These are phyloP conservation scores for Scaptomyza pallida DNA, from an alignment of 1,140 invertebrate genomes.

Conservation along the genomic window DNA sequence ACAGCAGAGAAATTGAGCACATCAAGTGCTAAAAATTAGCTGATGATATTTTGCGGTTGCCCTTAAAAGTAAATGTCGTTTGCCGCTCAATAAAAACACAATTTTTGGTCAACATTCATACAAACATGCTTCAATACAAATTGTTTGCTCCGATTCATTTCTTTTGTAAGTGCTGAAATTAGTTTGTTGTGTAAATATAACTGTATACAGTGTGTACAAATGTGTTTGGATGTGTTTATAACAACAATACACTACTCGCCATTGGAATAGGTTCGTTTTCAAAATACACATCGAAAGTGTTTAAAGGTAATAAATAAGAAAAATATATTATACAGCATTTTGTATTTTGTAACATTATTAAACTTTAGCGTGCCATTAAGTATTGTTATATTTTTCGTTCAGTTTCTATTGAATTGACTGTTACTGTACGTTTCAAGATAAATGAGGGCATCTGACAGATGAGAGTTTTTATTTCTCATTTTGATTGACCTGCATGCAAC, in stretches of 20 bases:
- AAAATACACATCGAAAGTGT: neutral
- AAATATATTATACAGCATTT: neutral
- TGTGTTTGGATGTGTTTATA: too few species aligned
- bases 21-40: constrained; percentile 55
- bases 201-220: neutral
- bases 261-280: neutral
- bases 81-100: constrained; percentile 21
- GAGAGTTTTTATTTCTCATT: constrained; percentile 1
- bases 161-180: constrained; percentile 34
- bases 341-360: neutral
- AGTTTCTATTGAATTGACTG: neutral
- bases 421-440: neutral
- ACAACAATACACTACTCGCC: neutral
- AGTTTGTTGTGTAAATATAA: constrained; percentile 58
- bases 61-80: constrained; percentile 60
- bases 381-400: neutral
- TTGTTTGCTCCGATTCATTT: constrained; percentile 13
- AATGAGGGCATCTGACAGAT: constrained; percentile 30
- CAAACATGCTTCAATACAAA: constrained; percentile 3
- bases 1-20: constrained; percentile 56
- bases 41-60: constrained; percentile 55
- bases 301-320: neutral
- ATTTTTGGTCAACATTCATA: constrained; percentile 2
- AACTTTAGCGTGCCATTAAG: neutral
- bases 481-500: constrained; percentile 32